Evolutionary conservation across 2,797 vertebrate species (phyloP), one percentile per base, ranked within the genome.

Genomic region (Gymnothorax javanicus): DNA sequence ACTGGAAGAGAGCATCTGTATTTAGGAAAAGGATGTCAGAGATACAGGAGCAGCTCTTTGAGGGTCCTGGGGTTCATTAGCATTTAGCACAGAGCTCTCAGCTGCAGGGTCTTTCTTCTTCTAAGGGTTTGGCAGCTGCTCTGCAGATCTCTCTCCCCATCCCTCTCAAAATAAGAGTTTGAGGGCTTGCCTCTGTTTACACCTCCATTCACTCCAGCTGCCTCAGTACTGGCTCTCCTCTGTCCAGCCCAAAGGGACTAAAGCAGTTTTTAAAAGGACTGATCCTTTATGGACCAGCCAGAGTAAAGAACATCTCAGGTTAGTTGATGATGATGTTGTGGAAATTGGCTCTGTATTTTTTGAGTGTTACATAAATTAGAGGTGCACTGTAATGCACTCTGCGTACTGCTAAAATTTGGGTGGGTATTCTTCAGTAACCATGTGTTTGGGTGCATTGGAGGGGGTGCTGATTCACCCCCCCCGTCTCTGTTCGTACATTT

Each of bases 61-160:
- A 2, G 62, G 12, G 92, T 92, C 94, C 93, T 93, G 94, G 93
- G 93, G 93, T 93, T 95, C 94, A 93, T 95, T 95, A 95, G 93
- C 94, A 94, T 95, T 95, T 95, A 94, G 94, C 95, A 91, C 89
- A 88, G 91, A 93, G 94, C 94, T 93, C 93, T 93, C 89, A 85
- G 64, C 89, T 91, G 94, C 94, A 93, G 90, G 88, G 86, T 93
- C 94, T 91, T 93, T 92, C 12, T 62, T 43, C 92, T 94, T 90
- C 88, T 92, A 43, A 43, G 33, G 33, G 91, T 94, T 94, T 94
- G 93, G 92, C 93, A 92, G 90, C 92, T 90, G 11, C 79, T 89
- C 88, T 87, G 90, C 88, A 88, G 88, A 87, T 91, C 91, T 93
- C 84, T 86, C 82, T 89, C 20, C 77, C 43, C 0, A n/a, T 17